Conservation (phyloP, 2,888 invertebrate species). For the Heliconius ismenius region DNA sequence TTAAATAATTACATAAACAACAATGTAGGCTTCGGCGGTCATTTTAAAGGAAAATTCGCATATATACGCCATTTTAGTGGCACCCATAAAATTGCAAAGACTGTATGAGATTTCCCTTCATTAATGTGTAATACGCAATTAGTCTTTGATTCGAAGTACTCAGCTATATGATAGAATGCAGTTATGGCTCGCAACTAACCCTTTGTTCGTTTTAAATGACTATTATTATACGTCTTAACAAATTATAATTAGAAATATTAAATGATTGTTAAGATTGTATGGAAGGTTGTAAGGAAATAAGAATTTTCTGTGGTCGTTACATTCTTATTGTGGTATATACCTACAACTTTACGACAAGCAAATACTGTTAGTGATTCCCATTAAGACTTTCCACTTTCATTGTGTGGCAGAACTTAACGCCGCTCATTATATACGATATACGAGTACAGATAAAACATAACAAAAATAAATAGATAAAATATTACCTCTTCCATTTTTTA, state of each 20-base stretch:
- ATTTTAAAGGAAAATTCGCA: constrained; percentile 56
- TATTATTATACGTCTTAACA: background rate
- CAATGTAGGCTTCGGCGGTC: constrained; percentile 45
- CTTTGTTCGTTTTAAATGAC: constrained; percentile 11
- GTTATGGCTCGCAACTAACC: constrained; percentile 33
- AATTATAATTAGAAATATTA: constrained; percentile 8
- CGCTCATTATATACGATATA: no score
- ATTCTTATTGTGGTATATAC: background rate
- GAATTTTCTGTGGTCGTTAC: background rate
- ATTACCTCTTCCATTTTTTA: no score
- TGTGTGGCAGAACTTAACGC: no score
- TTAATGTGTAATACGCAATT: constrained; percentile 50
- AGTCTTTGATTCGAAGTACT: constrained; percentile 43
- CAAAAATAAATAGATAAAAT: no score
- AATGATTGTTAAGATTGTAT: background rate
- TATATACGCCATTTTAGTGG: constrained; percentile 54
- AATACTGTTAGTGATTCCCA: background rate
- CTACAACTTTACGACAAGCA: background rate
- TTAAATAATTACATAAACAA: constrained; percentile 44
- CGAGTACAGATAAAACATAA: no score
- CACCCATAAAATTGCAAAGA: constrained; percentile 52
- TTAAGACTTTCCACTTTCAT: no score
- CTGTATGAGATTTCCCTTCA: constrained; percentile 47
- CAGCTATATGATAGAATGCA: constrained; percentile 35
- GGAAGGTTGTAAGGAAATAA: background rate